Base-by-base conservation (phyloP, 2,888 invertebrate genomes). In the Sphaerophoria rueppellii region DNA sequence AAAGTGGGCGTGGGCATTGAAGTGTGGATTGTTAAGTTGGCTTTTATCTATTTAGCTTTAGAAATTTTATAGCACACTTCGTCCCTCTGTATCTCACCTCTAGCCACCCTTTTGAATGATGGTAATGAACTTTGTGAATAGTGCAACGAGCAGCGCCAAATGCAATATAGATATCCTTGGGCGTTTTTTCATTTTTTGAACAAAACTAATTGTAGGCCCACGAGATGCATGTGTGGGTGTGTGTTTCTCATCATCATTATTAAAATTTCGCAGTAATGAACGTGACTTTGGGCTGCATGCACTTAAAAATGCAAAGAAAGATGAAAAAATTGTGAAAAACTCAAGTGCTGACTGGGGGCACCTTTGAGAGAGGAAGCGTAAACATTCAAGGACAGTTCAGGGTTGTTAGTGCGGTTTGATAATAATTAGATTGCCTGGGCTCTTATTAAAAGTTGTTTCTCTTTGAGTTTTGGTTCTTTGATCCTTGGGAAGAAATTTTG, bases 41-140 rank as follows among this genome's bases (percentile, higher is more conserved):
- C 81, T 81, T 76, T 85, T 81, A 85, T 81, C 81, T 85, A 77
- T 76, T 76, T 77, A 77, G 75, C 73, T 50, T 75, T 71, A 63
- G 54, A 80, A 83, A 71, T 71, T 76, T 67, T 37, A 67, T 55
- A 55, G 63, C 57, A 9, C 16, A 61, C 37, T n/a, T 2, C 14
- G 16, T 37, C 50, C 3, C 16, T 16, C 50, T 16, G 3, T 16
- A 3, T 2, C 16, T n/a, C 14, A 0, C 50, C 14, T 37, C 12
- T 12, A 16, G 0, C 14, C 11, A 2, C 16, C 16, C 37, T 12
- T 50, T 0, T 50, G 37, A 43, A 70, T 67, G 81, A 73, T 77
- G 85, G 81, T 85, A 85, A 85, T 85, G 85, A 85, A 85, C 85
- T 85, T 73, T 58, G 52, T 85, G 81, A 81, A 81, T 81, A 73